These are phyloP conservation scores for Troilus luridus DNA, from an alignment of 2,888 invertebrate genomes.

Conservation along the genomic window DNA sequence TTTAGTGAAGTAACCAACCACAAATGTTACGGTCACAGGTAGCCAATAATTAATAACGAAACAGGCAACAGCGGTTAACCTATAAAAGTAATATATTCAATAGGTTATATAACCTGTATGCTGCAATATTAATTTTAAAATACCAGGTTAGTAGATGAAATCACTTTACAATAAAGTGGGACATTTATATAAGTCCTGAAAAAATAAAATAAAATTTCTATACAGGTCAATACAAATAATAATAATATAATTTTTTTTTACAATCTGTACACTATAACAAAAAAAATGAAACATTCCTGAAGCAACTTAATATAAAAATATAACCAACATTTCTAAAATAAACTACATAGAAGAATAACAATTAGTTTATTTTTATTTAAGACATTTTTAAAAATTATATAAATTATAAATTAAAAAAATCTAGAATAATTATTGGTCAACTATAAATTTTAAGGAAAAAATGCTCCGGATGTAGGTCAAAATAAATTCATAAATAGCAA, in stretches of 20 bases:
- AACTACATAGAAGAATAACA: too few relatives aligned
- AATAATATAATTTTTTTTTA: too few relatives aligned
- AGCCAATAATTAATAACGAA: background rate
- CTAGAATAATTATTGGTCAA: too few relatives aligned
- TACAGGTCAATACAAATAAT: too few relatives aligned
- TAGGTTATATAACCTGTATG: background rate
- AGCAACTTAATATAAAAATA: too few relatives aligned
- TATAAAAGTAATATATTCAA: conserved; percentile 4
- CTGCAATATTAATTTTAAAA: background rate
- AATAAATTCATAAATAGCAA: too few relatives aligned
- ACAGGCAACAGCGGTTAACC: background rate
- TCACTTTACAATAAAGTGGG: background rate
- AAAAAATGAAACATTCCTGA: background rate
- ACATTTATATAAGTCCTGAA: background rate
- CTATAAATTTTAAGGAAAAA: background rate
- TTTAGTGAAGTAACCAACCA: background rate
- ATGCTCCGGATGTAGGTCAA: too few relatives aligned
- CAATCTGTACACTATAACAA: too few relatives aligned
- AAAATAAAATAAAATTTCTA: background rate
- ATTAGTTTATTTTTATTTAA: too few relatives aligned
- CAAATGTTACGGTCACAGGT: background rate
- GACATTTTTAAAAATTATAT: too few relatives aligned
- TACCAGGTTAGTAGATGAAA: background rate
- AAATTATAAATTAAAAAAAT: too few relatives aligned
- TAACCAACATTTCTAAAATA: too few relatives aligned